A percentile compares a stretch with the other conserved stretches of the same genome.
These are phyloP conservation scores for Peromyscus nudipes DNA, from an alignment of 2,797 vertebrate species.

Conservation along the genomic window DNA sequence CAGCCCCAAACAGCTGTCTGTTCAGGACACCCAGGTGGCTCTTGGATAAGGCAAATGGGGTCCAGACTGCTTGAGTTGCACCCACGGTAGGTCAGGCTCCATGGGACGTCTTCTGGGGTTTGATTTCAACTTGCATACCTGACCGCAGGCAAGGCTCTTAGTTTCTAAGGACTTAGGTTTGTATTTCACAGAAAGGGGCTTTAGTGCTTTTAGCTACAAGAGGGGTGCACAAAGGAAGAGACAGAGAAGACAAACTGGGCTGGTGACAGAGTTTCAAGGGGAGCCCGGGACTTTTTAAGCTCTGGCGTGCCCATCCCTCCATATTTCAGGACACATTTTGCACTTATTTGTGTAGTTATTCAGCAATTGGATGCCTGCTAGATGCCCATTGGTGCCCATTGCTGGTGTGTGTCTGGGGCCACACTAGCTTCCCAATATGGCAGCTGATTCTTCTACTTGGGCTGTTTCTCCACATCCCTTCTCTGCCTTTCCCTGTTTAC, in stretches of 20 bases:
- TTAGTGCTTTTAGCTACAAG: conserved; percentile 34
- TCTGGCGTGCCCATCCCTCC: background rate
- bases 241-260: background rate
- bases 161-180: conserved; percentile 60
- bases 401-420: background rate
- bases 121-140: conserved; percentile 50
- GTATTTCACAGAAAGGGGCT: conserved; percentile 21
- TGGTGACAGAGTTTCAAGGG: background rate
- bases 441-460: conserved; percentile 26
- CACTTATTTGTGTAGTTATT: conserved; percentile 44
- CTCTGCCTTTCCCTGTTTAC: background rate
- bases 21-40: background rate
- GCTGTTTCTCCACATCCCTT: background rate
- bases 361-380: conserved; percentile 22
- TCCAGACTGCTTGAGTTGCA: background rate
- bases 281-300: conserved; percentile 13
- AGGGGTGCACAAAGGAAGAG: background rate
- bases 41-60: background rate
- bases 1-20: background rate
- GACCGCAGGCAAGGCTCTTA: conserved; percentile 38
- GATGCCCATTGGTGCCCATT: background rate
- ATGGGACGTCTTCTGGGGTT: background rate
- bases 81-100: background rate
- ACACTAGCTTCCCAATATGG: background rate
- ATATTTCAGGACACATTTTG: background rate